These are phyloP conservation scores for Atta texana DNA, from an alignment of 1,140 invertebrate species.

Conservation along the genomic window DNA sequence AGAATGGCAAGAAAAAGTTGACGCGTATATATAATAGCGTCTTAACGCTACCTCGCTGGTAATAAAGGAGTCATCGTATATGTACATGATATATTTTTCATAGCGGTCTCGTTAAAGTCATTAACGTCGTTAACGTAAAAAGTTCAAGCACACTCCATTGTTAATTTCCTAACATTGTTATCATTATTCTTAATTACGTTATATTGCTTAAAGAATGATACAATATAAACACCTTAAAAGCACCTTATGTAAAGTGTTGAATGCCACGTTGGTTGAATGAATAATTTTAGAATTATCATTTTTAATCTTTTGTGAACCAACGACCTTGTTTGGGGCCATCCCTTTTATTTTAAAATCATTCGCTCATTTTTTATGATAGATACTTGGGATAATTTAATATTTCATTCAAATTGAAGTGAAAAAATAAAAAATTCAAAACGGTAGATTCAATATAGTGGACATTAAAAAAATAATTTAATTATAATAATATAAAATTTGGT, in stretches of 20 bases:
- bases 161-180: conserved; percentile 44
- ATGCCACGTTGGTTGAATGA: neutral
- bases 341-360: too few species aligned
- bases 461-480: too few species aligned
- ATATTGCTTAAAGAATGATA: neutral
- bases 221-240: conserved; percentile 4
- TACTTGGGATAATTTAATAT: too few species aligned
- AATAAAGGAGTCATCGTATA: conserved; percentile 47
- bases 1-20: conserved; percentile 52
- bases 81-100: conserved; percentile 54
- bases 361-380: too few species aligned
- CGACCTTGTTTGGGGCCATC: too few species aligned
- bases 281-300: neutral
- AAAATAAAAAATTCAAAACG: too few species aligned
- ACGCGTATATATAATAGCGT: conserved; percentile 42
- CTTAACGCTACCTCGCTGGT: conserved; percentile 22
- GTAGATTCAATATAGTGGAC: too few species aligned
- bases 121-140: conserved; percentile 55
- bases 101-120: conserved; percentile 35
- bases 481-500: too few species aligned
- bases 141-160: conserved; percentile 53
- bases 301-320: neutral
- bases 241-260: neutral
- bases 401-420: too few species aligned
- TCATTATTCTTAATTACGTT: conserved; percentile 46